Percentiles rank a stretch among this genome's conserved stretches.
These are phyloP conservation scores for Andrena camellia DNA, from an alignment of 2,888 invertebrate species.

Conservation along the genomic window DNA sequence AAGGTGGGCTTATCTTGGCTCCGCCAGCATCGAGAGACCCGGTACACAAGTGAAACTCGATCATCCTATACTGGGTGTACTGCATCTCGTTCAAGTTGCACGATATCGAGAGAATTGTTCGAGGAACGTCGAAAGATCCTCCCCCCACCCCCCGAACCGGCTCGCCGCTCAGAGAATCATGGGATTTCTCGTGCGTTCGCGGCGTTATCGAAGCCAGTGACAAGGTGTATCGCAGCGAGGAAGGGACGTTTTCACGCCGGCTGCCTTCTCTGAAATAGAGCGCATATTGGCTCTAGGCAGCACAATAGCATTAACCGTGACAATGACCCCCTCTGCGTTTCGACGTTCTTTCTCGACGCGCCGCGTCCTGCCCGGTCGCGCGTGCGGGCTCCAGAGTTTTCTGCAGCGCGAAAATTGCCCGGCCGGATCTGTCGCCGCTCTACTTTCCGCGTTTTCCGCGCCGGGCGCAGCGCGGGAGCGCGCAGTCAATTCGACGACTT, in stretches of 20 bases:
- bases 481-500: conserved; percentile 75
- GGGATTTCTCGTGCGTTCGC: neutral
- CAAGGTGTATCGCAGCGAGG: conserved; percentile 7
- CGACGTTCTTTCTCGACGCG: neutral
- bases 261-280: conserved; percentile 8
- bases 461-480: conserved; percentile 36
- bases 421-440: no score
- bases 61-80: conserved; percentile 71
- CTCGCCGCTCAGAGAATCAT: neutral
- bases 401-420: no score
- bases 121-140: neutral
- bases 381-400: no score
- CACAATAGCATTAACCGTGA: conserved; percentile 31
- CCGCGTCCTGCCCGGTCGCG: no score
- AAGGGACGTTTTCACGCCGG: conserved; percentile 23
- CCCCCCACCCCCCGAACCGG: neutral
- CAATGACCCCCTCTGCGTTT: conserved; percentile 18
- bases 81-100: conserved; percentile 36
- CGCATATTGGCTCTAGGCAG: neutral
- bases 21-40: conserved; percentile 72
- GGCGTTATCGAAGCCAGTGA: neutral
- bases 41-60: conserved; percentile 73
- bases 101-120: conserved; percentile 7
- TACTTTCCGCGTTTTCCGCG: no score
- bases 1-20: conserved; percentile 80